These are phyloP conservation scores for Amphiprion ocellaris DNA, from an alignment of 2,113 vertebrate genomes.

Conservation along the genomic window DNA sequence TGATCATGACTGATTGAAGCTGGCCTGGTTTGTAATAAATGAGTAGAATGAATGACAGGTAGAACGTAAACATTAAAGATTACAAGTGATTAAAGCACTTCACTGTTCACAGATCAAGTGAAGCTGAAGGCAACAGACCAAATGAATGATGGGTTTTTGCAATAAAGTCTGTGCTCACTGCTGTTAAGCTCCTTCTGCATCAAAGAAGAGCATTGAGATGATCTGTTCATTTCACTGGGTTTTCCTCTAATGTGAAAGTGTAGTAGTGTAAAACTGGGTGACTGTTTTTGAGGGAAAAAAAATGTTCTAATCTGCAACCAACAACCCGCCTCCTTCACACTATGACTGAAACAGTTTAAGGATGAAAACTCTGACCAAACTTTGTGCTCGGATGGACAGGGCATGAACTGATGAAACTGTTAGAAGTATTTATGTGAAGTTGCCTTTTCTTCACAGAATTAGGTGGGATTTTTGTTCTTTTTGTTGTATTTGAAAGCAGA, in stretches of 20 bases:
- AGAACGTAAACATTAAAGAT: no score
- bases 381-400: neutral
- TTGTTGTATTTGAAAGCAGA: neutral
- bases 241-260: neutral
- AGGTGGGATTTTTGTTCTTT: neutral
- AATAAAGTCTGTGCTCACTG: neutral
- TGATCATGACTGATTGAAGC: no score
- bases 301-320: neutral
- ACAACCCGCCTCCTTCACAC: neutral
- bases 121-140: no score
- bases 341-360: neutral
- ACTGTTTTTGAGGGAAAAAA: neutral
- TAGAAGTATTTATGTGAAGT: slow-evolving; percentile 4
- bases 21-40: no score
- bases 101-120: no score
- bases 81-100: no score
- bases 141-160: neutral
- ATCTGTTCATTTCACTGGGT: no score
- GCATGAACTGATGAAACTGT: neutral
- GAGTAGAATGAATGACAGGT: no score
- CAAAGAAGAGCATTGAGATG: neutral
- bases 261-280: neutral
- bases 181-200: neutral
- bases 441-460: neutral
- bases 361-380: neutral